Evolutionary conservation across 2,113 vertebrate species (phyloP).

Genomic region (Talpa occidentalis): DNA sequence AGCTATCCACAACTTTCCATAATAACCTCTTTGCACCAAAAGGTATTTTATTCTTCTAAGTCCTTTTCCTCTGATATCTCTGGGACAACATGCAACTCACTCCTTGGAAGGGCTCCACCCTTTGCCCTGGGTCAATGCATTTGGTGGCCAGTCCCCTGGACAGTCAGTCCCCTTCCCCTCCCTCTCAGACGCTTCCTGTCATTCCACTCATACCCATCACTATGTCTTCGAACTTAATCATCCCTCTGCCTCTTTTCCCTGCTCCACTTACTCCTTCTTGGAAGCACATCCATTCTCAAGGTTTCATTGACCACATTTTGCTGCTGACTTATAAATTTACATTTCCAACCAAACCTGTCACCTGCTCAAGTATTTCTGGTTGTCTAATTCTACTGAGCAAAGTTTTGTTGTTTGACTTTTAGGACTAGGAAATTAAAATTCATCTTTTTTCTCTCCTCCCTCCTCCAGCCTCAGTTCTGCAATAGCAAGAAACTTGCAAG

Average conservation of each 20-base stretch:
- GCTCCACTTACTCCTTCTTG: background rate
- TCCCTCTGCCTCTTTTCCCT: background rate
- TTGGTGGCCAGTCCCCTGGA: background rate
- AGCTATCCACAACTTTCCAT: background rate
- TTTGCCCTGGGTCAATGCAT: background rate
- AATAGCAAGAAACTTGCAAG: background rate
- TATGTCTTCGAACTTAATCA: background rate
- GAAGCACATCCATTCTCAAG: background rate
- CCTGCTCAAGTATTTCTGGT: background rate
- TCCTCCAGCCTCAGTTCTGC: background rate
- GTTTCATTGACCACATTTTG: background rate
- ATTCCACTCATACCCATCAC: background rate
- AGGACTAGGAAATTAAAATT: conserved; percentile 11
- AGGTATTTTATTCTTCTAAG: conserved; percentile 11
- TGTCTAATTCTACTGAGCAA: background rate
- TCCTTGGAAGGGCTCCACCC: background rate
- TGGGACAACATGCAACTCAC: background rate
- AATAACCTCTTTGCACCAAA: background rate
- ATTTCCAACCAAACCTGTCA: background rate
- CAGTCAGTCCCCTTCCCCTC: background rate
- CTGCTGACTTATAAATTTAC: conserved; percentile 16
- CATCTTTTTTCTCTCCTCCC: background rate
- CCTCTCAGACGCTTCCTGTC: background rate
- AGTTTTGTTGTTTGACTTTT: background rate
- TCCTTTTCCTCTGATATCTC: background rate